Evolutionary conservation across 2,888 invertebrate genomes (phyloP), one percentile per base, ranked within the genome.

Genomic region (Taphrorychus bicolor): DNA sequence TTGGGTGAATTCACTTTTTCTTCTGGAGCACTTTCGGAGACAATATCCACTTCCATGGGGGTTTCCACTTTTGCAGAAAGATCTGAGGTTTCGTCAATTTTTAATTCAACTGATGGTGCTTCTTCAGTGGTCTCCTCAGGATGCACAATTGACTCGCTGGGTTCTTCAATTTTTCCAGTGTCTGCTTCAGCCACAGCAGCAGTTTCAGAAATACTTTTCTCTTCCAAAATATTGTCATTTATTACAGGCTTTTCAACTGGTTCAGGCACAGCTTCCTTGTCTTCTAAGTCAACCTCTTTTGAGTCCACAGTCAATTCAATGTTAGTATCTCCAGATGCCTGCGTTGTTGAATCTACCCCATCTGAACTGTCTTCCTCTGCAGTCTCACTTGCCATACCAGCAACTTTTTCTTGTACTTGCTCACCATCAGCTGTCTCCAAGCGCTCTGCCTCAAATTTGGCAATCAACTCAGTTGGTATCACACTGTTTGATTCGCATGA

Each of bases 1-100:
- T 57, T 51, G 48, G 45, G 40, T 17, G 58, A 40, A 24, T 65
- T 60, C 42, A 58, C 69, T 21, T 66, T 71, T 51, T 69, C 70
- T 45, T 61, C 62, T 45, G 41, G n/a, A 9, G 60, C 18, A 19
- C 16, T 21, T 40, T 22, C 42, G 23, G 54, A 41, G 5, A 18
- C 54, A 2, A 41, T 64, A 42, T 73, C 75, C 18, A 73, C 73
- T 58, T 74, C 76, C 74, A 76, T 74, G n/a, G 70, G 71, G 9
- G 70, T 59, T 24, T 74, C 71, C 51, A 69, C 70, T 5, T 19
- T 69, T 70, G 42, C 57, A 41, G 49, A 73, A 32, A n/a, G n/a
- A n/a, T n/a, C n/a, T 72, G 42, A 49, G 32, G 53, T 59, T 72
- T 77, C 73, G 32, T 23, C 49, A 59, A 22, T 3, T 54, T 52